Conservation (phyloP, 1,140 invertebrate species). For the Bombus huntii region DNA sequence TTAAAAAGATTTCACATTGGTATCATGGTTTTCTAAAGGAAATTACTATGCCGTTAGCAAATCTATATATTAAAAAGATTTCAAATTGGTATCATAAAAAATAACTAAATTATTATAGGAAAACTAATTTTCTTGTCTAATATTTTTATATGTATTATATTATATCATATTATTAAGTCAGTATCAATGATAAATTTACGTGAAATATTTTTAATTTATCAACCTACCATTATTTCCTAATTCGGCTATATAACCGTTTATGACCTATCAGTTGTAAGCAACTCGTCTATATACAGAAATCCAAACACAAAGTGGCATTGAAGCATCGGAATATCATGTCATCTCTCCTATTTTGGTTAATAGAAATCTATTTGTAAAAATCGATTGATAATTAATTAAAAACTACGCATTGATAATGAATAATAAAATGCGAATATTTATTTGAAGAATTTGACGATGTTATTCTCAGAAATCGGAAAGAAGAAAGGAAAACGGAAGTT, state of each 20-base stretch:
- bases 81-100: no score
- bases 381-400: not conserved
- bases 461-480: conserved; percentile 23
- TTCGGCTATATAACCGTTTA: not conserved
- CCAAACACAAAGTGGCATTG: not conserved
- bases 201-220: not conserved
- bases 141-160: not conserved
- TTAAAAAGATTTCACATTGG: no score
- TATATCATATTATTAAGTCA: not conserved
- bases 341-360: not conserved
- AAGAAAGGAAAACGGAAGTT: conserved; percentile 33
- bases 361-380: not conserved
- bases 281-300: not conserved
- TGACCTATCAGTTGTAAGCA: not conserved
- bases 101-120: no score
- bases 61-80: no score
- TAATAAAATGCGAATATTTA: not conserved
- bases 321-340: not conserved
- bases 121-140: not conserved
- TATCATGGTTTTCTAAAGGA: not conserved
- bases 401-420: not conserved
- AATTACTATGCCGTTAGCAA: not conserved
- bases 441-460: conserved; percentile 22
- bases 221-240: not conserved
- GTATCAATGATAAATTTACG: not conserved